Percentiles rank a stretch among this genome's conserved stretches.
These are phyloP conservation scores for Batillaria attramentaria DNA, from an alignment of 1,140 invertebrate genomes.

Conservation along the genomic window DNA sequence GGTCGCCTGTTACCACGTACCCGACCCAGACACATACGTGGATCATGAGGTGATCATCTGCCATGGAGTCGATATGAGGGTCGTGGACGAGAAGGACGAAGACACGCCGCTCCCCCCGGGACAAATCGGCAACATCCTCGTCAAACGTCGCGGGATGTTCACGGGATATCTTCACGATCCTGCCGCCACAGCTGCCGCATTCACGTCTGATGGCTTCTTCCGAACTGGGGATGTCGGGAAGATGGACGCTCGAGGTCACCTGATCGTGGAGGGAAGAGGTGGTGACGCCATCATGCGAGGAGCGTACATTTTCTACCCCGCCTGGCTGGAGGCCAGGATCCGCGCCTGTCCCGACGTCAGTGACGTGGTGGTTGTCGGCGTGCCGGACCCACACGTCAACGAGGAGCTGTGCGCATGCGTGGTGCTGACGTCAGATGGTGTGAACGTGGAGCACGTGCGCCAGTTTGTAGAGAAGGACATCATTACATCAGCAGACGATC, in stretches of 20 bases:
- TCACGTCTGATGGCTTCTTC: slow-evolving; percentile 17
- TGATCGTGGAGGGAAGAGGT: slow-evolving; percentile 8
- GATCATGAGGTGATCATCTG: neutral
- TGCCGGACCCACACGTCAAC: slow-evolving; percentile 1
- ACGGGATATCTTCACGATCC: slow-evolving; percentile 7
- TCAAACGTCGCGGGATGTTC: neutral
- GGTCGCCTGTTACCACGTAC: neutral
- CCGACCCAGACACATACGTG: neutral
- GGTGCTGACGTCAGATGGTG: slow-evolving; percentile 11
- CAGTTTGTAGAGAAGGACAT: slow-evolving; percentile 12
- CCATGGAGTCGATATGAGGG: neutral
- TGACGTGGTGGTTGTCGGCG: neutral
- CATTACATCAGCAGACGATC: neutral
- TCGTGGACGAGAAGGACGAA: slow-evolving; percentile 14
- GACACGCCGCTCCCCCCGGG: neutral
- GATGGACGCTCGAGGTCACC: slow-evolving; percentile 5
- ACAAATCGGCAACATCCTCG: neutral
- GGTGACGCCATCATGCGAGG: slow-evolving; percentile 15
- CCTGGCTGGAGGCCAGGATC: neutral
- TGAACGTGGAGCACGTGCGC: neutral
- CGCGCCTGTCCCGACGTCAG: neutral
- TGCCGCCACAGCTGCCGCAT: slow-evolving; percentile 11
- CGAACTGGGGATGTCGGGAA: slow-evolving; percentile 13
- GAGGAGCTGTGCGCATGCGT: slow-evolving; percentile 25
- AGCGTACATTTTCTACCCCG: slow-evolving; percentile 1